phyloP scores from a whole-genome alignment of 1,140 invertebrate species.

The Drosophila ananassae region DNA sequence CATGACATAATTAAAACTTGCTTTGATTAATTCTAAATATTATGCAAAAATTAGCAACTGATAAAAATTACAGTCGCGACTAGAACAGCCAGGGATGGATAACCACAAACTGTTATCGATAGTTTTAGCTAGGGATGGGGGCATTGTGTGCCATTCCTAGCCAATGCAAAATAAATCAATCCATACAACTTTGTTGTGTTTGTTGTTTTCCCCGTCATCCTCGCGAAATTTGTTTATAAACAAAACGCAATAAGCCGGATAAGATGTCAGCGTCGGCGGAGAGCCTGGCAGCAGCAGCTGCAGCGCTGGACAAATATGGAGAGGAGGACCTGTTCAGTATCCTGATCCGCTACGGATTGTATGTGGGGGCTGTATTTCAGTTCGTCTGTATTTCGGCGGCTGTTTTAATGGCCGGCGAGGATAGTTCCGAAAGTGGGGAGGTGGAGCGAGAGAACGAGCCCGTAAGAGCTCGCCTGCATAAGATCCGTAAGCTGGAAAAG shows the following conservation, averaged over 20 bases:
- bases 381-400: slow-evolving; percentile 71
- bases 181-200: background rate
- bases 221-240: slow-evolving; percentile 13
- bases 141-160: slow-evolving; percentile 11
- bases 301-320: slow-evolving; percentile 66
- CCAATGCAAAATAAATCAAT: slow-evolving; percentile 56
- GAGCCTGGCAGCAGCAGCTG: slow-evolving; percentile 45
- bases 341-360: slow-evolving; percentile 72
- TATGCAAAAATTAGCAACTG: slow-evolving; percentile 59
- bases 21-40: slow-evolving; percentile 40
- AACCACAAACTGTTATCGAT: slow-evolving; percentile 1
- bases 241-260: background rate
- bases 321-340: slow-evolving; percentile 71
- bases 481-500: slow-evolving; percentile 77
- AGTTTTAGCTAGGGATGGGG: slow-evolving; percentile 3
- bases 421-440: slow-evolving; percentile 41
- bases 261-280: slow-evolving; percentile 53
- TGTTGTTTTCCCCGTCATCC: slow-evolving; percentile 1
- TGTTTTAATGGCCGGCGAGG: slow-evolving; percentile 61
- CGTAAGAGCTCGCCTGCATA: slow-evolving; percentile 64
- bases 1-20: slow-evolving; percentile 56
- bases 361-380: slow-evolving; percentile 75
- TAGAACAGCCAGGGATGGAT: slow-evolving; percentile 17
- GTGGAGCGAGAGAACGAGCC: slow-evolving; percentile 41
- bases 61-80: slow-evolving; percentile 25